A percentile compares a stretch with the other conserved stretches of the same genome.
These are phyloP conservation scores for Apamea monoglypha DNA, from an alignment of 2,888 invertebrate species.

Conservation along the genomic window DNA sequence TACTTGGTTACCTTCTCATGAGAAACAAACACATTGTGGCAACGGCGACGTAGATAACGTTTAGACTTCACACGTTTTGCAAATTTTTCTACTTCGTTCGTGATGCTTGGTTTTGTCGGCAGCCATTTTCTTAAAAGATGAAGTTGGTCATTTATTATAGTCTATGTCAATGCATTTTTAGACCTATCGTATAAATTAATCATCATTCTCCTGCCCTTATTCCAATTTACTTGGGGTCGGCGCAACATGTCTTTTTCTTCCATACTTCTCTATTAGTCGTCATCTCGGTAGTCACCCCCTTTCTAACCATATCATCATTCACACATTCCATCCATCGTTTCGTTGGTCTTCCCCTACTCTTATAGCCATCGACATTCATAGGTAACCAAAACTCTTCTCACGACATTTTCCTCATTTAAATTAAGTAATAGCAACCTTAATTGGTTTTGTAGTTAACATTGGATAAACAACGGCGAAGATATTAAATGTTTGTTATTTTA, in stretches of 20 bases:
- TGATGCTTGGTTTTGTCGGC: slow-evolving; percentile 29
- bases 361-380: too few relatives aligned
- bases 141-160: not conserved
- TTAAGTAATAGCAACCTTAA: slow-evolving; percentile 18
- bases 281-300: too few relatives aligned
- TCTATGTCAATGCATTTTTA: slow-evolving; percentile 10
- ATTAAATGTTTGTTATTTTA: slow-evolving; percentile 15
- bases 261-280: too few relatives aligned
- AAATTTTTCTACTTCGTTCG: slow-evolving; percentile 47
- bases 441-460: slow-evolving; percentile 26
- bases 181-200: slow-evolving; percentile 9
- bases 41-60: slow-evolving; percentile 53
- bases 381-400: too few relatives aligned
- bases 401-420: too few relatives aligned
- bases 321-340: too few relatives aligned
- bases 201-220: too few relatives aligned
- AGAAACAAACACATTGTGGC: slow-evolving; percentile 67
- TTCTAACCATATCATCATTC: too few relatives aligned
- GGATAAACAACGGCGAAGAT: not conserved
- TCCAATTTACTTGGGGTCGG: too few relatives aligned
- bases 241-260: too few relatives aligned
- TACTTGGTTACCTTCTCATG: slow-evolving; percentile 68
- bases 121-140: slow-evolving; percentile 5
- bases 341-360: too few relatives aligned
- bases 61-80: slow-evolving; percentile 61